phyloP scores from a whole-genome alignment of 2,888 invertebrate species.

The Ormyrus rosae region DNA sequence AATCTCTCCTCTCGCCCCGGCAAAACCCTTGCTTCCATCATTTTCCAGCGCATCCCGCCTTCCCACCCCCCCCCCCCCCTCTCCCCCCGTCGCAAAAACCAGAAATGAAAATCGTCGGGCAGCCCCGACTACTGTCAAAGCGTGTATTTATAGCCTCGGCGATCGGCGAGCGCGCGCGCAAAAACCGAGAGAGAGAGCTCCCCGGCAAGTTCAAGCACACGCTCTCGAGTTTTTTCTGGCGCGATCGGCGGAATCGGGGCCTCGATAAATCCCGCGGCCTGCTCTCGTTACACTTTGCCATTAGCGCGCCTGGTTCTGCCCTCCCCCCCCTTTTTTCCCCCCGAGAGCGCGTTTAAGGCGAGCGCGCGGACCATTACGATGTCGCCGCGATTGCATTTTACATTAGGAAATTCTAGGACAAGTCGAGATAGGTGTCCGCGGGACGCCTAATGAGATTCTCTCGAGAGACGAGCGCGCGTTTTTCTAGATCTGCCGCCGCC shows the following conservation, averaged over 20 bases:
- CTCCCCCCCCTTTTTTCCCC: not conserved
- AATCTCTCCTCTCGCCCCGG: not conserved
- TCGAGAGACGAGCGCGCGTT: not conserved
- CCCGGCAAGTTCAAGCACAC: constrained; percentile 31
- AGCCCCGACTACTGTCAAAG: not conserved
- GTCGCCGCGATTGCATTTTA: constrained; percentile 43
- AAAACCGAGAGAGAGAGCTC: not conserved
- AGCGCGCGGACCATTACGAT: constrained; percentile 37
- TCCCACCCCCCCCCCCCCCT: too few species aligned
- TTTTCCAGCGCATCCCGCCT: not conserved
- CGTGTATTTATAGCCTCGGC: constrained; percentile 6
- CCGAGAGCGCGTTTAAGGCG: constrained; percentile 1
- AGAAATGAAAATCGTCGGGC: constrained; percentile 40
- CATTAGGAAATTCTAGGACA: constrained; percentile 52
- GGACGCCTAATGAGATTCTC: constrained; percentile 48
- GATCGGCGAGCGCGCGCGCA: not conserved
- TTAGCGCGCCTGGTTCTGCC: constrained; percentile 18
- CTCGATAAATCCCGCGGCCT: constrained; percentile 39
- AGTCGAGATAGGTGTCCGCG: constrained; percentile 47
- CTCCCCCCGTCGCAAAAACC: constrained; percentile 24
- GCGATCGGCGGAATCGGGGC: constrained; percentile 31
- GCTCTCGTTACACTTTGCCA: constrained; percentile 49
- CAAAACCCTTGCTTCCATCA: constrained; percentile 4
- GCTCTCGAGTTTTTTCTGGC: not conserved
- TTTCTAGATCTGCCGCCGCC: not conserved